phyloP scores from a whole-genome alignment of 2,797 vertebrate species.

The Synanceia verrucosa region DNA sequence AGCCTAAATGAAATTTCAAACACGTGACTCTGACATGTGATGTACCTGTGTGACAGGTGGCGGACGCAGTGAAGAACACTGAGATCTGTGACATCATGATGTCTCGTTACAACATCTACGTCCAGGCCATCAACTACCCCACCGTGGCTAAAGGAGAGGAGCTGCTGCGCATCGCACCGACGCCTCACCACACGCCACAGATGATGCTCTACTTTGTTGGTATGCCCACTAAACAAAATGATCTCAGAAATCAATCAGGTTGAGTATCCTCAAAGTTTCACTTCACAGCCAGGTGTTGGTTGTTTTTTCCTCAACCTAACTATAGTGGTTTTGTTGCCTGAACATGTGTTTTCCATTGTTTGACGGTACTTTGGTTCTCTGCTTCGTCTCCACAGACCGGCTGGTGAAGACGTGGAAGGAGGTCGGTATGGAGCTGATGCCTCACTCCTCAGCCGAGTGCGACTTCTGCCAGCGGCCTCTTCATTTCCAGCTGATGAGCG shows the following conservation, averaged over 20 bases:
- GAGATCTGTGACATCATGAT: constrained; percentile 91
- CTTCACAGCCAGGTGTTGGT: too few relatives aligned
- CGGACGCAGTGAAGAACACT: constrained; percentile 91
- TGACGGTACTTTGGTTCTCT: constrained; percentile 20
- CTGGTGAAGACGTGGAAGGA: constrained; percentile 88
- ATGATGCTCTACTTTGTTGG: constrained; percentile 94
- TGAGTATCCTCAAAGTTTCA: too few relatives aligned
- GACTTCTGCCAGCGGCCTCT: constrained; percentile 91
- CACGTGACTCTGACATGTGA: background rate
- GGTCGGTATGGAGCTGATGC: constrained; percentile 86
- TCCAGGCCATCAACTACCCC: constrained; percentile 95
- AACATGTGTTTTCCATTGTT: too few relatives aligned
- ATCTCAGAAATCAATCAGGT: background rate
- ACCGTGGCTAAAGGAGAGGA: constrained; percentile 91
- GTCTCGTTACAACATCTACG: constrained; percentile 90
- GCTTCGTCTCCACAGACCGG: constrained; percentile 79
- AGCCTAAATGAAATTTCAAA: too few relatives aligned
- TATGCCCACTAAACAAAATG: constrained; percentile 61
- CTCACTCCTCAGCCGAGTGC: constrained; percentile 89
- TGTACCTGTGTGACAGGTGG: constrained; percentile 79
- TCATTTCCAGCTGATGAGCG: constrained; percentile 93
- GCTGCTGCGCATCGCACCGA: constrained; percentile 91
- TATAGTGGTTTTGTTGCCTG: too few relatives aligned
- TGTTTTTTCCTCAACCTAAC: background rate
- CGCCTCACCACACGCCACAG: constrained; percentile 92